Evolutionary conservation across 1,140 invertebrate species (phyloP), one percentile per base, ranked within the genome.

Genomic region (Aphis gossypii): DNA sequence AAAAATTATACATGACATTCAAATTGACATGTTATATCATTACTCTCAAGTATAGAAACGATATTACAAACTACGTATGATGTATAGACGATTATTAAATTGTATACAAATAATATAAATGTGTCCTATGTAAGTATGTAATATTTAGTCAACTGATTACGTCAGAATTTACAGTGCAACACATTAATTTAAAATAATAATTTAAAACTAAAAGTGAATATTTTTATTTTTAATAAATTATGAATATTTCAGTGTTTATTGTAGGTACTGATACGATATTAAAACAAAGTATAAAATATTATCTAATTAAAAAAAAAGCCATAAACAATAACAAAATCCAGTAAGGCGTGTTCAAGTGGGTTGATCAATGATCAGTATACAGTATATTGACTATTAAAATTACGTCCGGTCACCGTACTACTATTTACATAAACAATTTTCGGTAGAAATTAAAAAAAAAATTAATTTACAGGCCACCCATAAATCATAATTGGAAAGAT

Each of bases 341-440:
- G 30, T n/a, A 18, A 76, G 60, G 60, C 60, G 60, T 76, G 60
- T 76, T 76, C 60, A 6, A 76, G n/a, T 84, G 38, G 38, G 41
- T 41, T 44, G 38, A 41, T 25, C 21, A 30, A 44, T 25, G 38
- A 41, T 84, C 35, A 76, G 30, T 76, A 68, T 20, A 51, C 14
- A 51, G 48, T 51, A 51, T 46, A 35, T 88, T 48, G 48, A 41
- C 4, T 56, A 56, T 30, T 41, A 25, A 54, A 56, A 56, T 30
- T 41, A 38, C 88, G 88, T 89, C 38, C n/a, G 35, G 35, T 23
- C 8, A 0, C 5, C 14, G 11, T 18, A 88, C 7, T 56, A 56
- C 23, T 89, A 56, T 89, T 89, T 89, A 56, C 88, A 89, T 89
- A 89, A 89, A 56, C 54, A 56, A 89, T 89, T 38, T 54, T 38